Conservation (phyloP, 2,888 invertebrate genomes). For the Beris chalybata region DNA sequence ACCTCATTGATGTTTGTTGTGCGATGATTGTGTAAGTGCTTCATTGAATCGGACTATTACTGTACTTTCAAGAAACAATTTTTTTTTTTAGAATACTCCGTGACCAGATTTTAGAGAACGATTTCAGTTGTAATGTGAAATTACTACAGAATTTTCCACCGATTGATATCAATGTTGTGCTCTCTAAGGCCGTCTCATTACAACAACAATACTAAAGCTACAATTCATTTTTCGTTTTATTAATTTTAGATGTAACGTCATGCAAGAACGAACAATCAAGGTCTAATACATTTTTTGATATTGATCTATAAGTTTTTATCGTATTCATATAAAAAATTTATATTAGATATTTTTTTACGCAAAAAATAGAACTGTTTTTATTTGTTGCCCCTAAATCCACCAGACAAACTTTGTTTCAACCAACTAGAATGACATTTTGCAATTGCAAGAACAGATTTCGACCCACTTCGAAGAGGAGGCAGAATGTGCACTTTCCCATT, state of each 20-base stretch:
- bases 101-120: conserved; percentile 79
- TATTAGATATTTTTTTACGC: no score
- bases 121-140: conserved; percentile 94
- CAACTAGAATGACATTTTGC: no score
- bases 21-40: conserved; percentile 94
- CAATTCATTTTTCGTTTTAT: conserved; percentile 1
- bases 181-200: conserved; percentile 70
- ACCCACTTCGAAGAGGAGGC: no score
- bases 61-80: not conserved
- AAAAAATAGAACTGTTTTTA: no score
- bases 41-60: not conserved
- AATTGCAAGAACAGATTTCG: no score
- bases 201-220: conserved; percentile 27
- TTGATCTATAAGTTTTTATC: no score
- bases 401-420: no score
- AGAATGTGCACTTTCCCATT: no score
- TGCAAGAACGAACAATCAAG: no score
- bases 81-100: conserved; percentile 70
- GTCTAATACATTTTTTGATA: no score
- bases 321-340: no score
- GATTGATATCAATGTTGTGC: conserved; percentile 81
- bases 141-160: conserved; percentile 90
- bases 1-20: conserved; percentile 90
- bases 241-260: not conserved
- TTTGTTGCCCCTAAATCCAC: no score